Evolutionary conservation across 2,888 invertebrate species (phyloP).

Genomic region (Leptothorax acervorum): DNA sequence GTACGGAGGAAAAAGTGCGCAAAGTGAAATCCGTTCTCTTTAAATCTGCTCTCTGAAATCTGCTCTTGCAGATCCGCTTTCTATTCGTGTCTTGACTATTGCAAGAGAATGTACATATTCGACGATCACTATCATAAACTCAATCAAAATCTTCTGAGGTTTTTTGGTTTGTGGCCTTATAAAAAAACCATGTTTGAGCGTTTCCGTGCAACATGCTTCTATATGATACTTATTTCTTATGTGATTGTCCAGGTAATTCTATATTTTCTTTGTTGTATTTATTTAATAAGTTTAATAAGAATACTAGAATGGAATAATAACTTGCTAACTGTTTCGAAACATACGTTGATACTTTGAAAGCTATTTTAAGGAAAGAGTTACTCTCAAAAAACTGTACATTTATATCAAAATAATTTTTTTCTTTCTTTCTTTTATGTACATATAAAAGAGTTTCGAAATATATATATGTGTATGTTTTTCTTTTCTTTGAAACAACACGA

Average conservation of each 20-base stretch:
- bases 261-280: neutral
- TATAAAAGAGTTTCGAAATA: too few species aligned
- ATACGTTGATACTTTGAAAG: neutral
- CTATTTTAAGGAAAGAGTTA: neutral
- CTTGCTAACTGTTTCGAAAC: neutral
- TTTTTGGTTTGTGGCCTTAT: slow-evolving; percentile 7
- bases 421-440: neutral
- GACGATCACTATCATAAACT: slow-evolving; percentile 1
- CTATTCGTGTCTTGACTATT: neutral
- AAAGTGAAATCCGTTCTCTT: neutral
- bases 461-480: too few species aligned
- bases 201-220: slow-evolving; percentile 4
- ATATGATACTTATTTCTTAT: neutral
- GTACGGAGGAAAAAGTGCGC: neutral
- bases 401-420: neutral
- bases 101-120: slow-evolving; percentile 1
- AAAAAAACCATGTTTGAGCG: slow-evolving; percentile 2
- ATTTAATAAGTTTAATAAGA: neutral
- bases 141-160: neutral
- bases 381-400: neutral
- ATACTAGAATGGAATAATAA: neutral
- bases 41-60: neutral
- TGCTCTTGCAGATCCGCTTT: neutral
- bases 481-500: too few species aligned
- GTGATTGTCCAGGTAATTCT: neutral